A percentile compares a stretch with the other conserved stretches of the same genome.
Evolutionary conservation across 2,888 invertebrate genomes (phyloP).

Genomic region (Idaea dimidiata): DNA sequence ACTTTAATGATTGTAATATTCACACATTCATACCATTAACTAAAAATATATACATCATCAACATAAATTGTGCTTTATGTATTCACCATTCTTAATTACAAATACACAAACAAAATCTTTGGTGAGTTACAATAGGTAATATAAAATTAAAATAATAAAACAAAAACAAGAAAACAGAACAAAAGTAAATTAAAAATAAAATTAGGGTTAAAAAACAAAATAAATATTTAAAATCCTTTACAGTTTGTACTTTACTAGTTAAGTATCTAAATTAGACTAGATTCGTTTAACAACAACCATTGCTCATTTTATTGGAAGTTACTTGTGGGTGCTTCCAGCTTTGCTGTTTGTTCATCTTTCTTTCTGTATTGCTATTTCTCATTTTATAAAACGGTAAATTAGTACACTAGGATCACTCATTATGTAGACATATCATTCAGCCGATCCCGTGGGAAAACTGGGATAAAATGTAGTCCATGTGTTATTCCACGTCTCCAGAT

Average conservation of each 20-base stretch:
- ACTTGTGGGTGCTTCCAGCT: neutral
- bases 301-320: neutral
- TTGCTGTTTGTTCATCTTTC: neutral
- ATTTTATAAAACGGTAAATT: too few relatives aligned
- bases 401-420: neutral
- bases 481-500: too few relatives aligned
- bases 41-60: slow-evolving; percentile 77
- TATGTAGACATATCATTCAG: neutral
- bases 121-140: slow-evolving; percentile 35
- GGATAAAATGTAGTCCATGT: too few relatives aligned
- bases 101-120: slow-evolving; percentile 44
- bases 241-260: slow-evolving; percentile 23
- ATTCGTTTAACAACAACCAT: neutral
- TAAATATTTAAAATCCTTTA: slow-evolving; percentile 17
- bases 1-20: slow-evolving; percentile 77
- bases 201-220: slow-evolving; percentile 13
- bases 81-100: slow-evolving; percentile 25
- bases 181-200: slow-evolving; percentile 38
- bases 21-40: slow-evolving; percentile 69
- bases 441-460: too few relatives aligned
- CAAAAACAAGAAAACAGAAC: slow-evolving; percentile 52
- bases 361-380: too few relatives aligned
- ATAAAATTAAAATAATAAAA: slow-evolving; percentile 24
- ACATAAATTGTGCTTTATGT: slow-evolving; percentile 71
- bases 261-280: slow-evolving; percentile 6